Conservation (phyloP, 1,140 invertebrate species). For the Cylas formicarius region DNA sequence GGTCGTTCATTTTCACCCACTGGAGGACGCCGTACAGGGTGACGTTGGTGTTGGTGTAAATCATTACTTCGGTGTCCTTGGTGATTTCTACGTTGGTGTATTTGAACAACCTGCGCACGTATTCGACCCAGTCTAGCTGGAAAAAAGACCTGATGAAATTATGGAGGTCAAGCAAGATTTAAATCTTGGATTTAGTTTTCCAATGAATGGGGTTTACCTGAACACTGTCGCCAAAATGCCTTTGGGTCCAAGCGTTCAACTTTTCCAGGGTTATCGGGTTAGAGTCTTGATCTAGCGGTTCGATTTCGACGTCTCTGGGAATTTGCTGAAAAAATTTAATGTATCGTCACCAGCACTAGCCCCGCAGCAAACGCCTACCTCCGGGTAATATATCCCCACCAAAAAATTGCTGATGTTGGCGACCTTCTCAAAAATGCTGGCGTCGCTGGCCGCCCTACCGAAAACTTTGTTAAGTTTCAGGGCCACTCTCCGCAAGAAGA, state of each 20-base stretch:
- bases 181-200: constrained; percentile 1
- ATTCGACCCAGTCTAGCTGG: constrained; percentile 37
- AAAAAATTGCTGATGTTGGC: constrained; percentile 24
- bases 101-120: constrained; percentile 24
- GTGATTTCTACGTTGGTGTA: constrained; percentile 24
- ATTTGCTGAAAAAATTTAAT: constrained; percentile 19
- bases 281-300: constrained; percentile 4
- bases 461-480: constrained; percentile 21
- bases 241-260: constrained; percentile 32
- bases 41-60: constrained; percentile 2
- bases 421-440: constrained; percentile 17
- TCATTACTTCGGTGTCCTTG: constrained; percentile 22
- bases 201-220: constrained; percentile 17
- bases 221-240: constrained; percentile 22
- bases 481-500: constrained; percentile 22
- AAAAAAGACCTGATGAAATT: constrained; percentile 13
- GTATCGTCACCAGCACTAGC: neutral
- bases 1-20: constrained; percentile 24
- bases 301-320: constrained; percentile 12
- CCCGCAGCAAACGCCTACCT: constrained; percentile 12
- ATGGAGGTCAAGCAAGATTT: neutral
- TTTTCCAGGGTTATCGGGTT: constrained; percentile 21
- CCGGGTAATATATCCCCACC: constrained; percentile 19
- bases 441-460: constrained; percentile 14
- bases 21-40: constrained; percentile 31